These are phyloP conservation scores for Sesamia inferens DNA, from an alignment of 2,888 invertebrate genomes.

Conservation along the genomic window DNA sequence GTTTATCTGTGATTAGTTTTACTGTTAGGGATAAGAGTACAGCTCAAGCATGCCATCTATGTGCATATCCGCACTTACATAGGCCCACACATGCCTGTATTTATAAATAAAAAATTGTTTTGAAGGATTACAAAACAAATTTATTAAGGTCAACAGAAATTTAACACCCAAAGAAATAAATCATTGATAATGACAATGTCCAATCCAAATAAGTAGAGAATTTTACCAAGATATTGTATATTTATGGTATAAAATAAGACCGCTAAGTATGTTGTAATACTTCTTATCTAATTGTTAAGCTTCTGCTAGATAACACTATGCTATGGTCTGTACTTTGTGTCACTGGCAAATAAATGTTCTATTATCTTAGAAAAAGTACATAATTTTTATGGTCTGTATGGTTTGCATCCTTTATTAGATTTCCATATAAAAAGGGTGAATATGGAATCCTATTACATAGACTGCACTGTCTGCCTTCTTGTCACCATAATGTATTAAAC, in stretches of 20 bases:
- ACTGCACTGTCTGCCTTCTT: no score
- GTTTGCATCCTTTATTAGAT: not conserved
- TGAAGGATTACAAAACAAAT: not conserved
- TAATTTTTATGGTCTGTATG: no score
- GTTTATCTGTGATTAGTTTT: no score
- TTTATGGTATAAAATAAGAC: not conserved
- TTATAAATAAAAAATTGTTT: constrained; percentile 5
- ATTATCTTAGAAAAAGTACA: no score
- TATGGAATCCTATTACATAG: no score
- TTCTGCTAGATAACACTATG: not conserved
- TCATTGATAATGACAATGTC: not conserved
- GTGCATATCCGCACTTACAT: no score
- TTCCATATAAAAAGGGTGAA: no score
- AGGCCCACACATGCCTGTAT: not conserved
- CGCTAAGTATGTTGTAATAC: not conserved
- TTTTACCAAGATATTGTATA: constrained; percentile 11
- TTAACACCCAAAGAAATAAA: not conserved
- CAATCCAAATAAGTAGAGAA: constrained; percentile 1
- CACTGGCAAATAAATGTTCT: no score
- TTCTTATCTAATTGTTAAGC: constrained; percentile 28
- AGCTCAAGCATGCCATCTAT: no score
- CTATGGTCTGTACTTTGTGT: not conserved
- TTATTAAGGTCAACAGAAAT: not conserved
- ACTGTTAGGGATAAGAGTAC: no score
- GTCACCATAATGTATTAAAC: no score